Evolutionary conservation across 37 sponge, comb jelly and placozoan genomes (phyloP), one percentile per base, ranked within the genome.

Genomic region (Ianthella basta): DNA sequence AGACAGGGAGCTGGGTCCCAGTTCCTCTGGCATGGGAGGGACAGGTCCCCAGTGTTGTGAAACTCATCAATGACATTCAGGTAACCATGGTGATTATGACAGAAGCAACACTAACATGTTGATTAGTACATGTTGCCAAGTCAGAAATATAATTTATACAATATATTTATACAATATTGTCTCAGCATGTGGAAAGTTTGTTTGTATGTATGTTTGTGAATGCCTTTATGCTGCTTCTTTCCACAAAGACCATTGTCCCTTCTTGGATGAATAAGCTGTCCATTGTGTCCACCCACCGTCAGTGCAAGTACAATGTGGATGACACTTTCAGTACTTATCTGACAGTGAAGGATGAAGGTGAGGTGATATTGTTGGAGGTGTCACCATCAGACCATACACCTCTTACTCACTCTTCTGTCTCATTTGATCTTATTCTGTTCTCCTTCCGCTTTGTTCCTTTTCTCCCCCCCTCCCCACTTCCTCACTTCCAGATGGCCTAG

Each of bases 1-100:
- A 56, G 4, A 61, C 72, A 0, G 87, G 91, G 0, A 19, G 60
- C 13, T 94, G 95, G 95, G 56, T 91, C 15, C 88, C 88, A 0
- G 89, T 91, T 83, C 95, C 95, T 44, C 87, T 91, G n/a, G 44
- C 88, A 19, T 94, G 95, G 95, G 95, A 94, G 83, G 57, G 87
- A 54, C 89, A 94, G 57, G 65, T 88, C 0, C 88, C 95, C 14
- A n/a, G 23, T 0, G 39, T 94, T n/a, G 40, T 86, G 34, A 60
- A 33, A 0, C 30, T 88, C 35, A 80, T 86, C 54, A 60, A 64
- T 55, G 81, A 91, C 21, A 87, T 91, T 64, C 86, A 94, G 83
- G 95, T 94, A 72, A 12, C 59, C 14, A 39, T 69, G 70, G 29
- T 29, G n/a, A n/a, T n/a, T n/a, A n/a, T n/a, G n/a, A n/a, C n/a